A percentile compares a stretch with the other conserved stretches of the same genome.
Conservation (phyloP, 1,140 invertebrate species). For the Apolygus lucorum region DNA sequence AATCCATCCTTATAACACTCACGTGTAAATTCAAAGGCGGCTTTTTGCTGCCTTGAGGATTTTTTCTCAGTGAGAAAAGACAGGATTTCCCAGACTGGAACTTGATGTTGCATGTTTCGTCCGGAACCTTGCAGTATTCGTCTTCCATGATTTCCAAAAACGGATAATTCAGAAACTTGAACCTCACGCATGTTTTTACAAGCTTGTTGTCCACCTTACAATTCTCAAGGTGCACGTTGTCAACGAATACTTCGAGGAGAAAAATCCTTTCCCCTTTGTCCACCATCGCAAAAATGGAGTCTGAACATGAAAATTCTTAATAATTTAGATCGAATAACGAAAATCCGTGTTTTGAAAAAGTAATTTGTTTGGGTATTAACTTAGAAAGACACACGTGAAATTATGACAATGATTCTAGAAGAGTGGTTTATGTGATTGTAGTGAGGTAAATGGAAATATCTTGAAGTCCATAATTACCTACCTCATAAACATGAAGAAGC, state of each 20-base stretch:
- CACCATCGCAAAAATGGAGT: no score
- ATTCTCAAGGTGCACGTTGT: conserved; percentile 37
- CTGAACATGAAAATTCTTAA: no score
- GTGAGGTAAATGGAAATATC: no score
- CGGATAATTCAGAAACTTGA: conserved; percentile 39
- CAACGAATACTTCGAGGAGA: conserved; percentile 40
- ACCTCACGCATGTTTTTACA: conserved; percentile 22
- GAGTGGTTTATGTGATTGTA: no score
- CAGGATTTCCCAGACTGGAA: conserved; percentile 44
- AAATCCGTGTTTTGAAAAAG: no score
- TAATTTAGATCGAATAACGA: no score
- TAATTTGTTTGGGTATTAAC: no score
- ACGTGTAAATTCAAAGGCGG: conserved; percentile 39
- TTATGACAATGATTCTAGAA: no score
- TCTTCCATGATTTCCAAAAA: conserved; percentile 39
- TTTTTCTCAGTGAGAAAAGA: conserved; percentile 39
- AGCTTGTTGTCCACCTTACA: conserved; percentile 24
- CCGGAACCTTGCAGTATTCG: conserved; percentile 33
- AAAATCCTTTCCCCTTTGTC: conserved; percentile 34
- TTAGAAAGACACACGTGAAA: no score
- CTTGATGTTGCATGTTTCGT: conserved; percentile 33
- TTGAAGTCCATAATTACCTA: no score
- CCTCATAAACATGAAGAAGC: no score
- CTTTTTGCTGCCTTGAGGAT: conserved; percentile 32
- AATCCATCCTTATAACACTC: conserved; percentile 29